phyloP scores from a whole-genome alignment of 1,140 invertebrate genomes.

The Oscheius sp. region DNA sequence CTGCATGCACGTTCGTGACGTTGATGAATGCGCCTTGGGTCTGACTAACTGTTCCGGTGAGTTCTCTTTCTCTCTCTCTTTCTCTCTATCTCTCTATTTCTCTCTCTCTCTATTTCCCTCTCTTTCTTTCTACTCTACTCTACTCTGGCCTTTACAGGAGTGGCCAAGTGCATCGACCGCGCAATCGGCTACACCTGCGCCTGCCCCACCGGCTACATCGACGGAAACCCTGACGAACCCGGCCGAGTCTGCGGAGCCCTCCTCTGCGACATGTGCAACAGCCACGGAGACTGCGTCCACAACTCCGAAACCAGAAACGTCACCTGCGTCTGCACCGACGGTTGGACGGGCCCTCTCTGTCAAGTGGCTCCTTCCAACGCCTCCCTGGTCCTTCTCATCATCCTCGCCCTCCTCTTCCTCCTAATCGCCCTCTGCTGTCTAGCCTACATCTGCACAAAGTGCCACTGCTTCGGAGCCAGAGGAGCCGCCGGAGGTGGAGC shows the following conservation, averaged over 20 bases:
- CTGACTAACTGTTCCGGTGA: constrained; percentile 59
- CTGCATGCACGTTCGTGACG: constrained; percentile 51
- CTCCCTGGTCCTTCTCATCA: constrained; percentile 31
- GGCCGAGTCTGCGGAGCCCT: constrained; percentile 53
- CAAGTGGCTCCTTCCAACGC: constrained; percentile 42
- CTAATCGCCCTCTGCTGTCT: constrained; percentile 41
- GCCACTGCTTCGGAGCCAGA: constrained; percentile 26
- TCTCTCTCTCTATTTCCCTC: no score
- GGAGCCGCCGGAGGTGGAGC: constrained; percentile 10
- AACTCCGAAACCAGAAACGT: constrained; percentile 57
- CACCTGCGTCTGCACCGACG: constrained; percentile 57
- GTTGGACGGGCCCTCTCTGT: constrained; percentile 55
- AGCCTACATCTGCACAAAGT: constrained; percentile 29
- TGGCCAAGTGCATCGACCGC: constrained; percentile 54
- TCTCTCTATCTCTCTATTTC: no score
- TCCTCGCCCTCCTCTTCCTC: constrained; percentile 46
- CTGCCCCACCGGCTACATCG: constrained; percentile 57
- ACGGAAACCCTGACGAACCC: constrained; percentile 54
- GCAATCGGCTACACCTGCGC: constrained; percentile 50
- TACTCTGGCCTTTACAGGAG: no score
- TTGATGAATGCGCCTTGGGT: constrained; percentile 59
- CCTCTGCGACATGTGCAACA: constrained; percentile 60
- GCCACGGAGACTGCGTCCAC: constrained; percentile 57
- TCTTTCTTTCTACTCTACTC: no score
- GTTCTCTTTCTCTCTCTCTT: no score